These are phyloP conservation scores for Hypocryptadius cinnamomeus DNA, from an alignment of 2,113 vertebrate species.

Conservation along the genomic window DNA sequence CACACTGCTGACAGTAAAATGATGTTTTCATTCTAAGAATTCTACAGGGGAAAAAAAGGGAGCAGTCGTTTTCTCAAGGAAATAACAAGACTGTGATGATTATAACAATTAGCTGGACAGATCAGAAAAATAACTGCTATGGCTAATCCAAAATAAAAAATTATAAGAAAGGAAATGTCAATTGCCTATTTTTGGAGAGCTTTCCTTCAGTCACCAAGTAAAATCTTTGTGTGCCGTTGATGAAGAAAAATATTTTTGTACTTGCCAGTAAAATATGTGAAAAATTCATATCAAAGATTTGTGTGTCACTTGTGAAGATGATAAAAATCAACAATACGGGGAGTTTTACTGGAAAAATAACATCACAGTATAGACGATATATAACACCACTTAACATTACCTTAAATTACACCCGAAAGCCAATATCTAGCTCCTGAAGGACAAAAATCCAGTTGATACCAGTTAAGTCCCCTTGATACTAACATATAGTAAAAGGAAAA, in stretches of 20 bases:
- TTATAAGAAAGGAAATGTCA: constrained; percentile 4
- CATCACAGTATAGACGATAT: not conserved
- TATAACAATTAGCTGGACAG: constrained; percentile 12
- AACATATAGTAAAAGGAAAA: not conserved
- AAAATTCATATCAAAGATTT: not conserved
- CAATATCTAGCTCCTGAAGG: not conserved
- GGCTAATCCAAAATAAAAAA: not conserved
- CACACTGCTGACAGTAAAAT: constrained; percentile 49
- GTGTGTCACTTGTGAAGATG: not conserved
- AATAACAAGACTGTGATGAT: constrained; percentile 27
- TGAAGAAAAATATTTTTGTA: not conserved
- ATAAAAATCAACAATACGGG: not conserved
- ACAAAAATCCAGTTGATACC: not conserved
- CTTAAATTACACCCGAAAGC: not conserved
- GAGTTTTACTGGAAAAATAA: not conserved
- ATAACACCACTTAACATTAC: not conserved
- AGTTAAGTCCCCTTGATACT: not conserved
- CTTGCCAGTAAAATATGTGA: not conserved
- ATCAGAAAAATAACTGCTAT: constrained; percentile 14
- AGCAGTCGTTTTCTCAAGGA: constrained; percentile 37
- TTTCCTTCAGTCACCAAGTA: not conserved
- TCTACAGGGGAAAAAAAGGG: constrained; percentile 15
- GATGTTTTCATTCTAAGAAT: constrained; percentile 52
- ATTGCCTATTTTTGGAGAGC: not conserved
- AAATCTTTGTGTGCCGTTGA: not conserved